Evolutionary conservation across 2,888 invertebrate species (phyloP).

Genomic region (Hipparchia semele): DNA sequence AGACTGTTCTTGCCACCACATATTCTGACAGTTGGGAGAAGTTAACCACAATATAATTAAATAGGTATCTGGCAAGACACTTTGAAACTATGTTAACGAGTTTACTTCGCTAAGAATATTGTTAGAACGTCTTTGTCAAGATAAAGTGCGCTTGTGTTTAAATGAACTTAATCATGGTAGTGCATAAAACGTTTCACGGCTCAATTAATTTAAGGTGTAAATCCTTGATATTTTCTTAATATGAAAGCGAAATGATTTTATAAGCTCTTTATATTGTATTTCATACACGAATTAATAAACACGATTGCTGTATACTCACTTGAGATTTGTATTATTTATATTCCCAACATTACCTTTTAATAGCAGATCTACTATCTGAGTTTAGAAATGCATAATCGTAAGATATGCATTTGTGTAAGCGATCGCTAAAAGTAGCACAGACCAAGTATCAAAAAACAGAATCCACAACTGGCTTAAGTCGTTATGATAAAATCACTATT

Average conservation of each 20-base stretch:
- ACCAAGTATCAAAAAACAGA: too few species aligned
- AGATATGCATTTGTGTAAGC: too few species aligned
- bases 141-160: slow-evolving; percentile 18
- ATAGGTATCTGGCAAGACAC: neutral
- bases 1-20: too few species aligned
- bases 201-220: slow-evolving; percentile 24
- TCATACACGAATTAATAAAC: slow-evolving; percentile 34
- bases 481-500: too few species aligned
- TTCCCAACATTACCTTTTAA: neutral
- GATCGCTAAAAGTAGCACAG: too few species aligned
- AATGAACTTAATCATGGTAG: neutral
- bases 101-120: neutral
- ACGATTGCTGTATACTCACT: slow-evolving; percentile 34
- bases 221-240: slow-evolving; percentile 24
- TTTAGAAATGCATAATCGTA: too few species aligned
- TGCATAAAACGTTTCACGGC: slow-evolving; percentile 18
- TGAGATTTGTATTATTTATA: slow-evolving; percentile 24
- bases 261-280: slow-evolving; percentile 35
- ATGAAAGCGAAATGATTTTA: slow-evolving; percentile 21
- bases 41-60: neutral
- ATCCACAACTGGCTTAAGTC: too few species aligned
- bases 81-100: neutral
- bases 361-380: too few species aligned
- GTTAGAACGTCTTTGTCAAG: neutral
- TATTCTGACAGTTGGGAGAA: too few species aligned